Base-by-base conservation (phyloP, 2,113 vertebrate species). In the Myotis yumanensis region DNA sequence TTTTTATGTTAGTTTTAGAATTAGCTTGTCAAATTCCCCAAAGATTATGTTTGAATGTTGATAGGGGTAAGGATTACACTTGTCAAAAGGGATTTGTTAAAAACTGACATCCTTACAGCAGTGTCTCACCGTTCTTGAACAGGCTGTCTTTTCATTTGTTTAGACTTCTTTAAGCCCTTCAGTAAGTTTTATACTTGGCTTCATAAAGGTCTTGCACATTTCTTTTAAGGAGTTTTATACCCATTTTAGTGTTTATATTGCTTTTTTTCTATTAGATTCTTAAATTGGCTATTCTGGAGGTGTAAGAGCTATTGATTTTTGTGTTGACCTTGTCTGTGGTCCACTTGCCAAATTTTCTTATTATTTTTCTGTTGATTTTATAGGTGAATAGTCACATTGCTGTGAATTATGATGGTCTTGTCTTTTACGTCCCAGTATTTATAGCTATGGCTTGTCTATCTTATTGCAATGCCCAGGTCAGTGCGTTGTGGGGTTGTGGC, bases 101-200 rank as follows among this genome's bases (percentile, higher is more conserved):
- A 77, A 93, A 52, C 23, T 32, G 80, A 66, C 69, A 40, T 32
- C 81, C 94, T 80, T 81, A 84, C 43, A 84, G 7, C 59, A 43
- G 12, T 16, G 37, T 68, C 51, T 80, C 9, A 28, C 28, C n/a
- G 7, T 91, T 95, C 64, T 68, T 17, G 32, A 7, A 17, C 64
- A 68, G 64, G 7, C 28, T 18, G 1, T 18, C 76, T 81, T 89
- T 72, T 81, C 23, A 54, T 81, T 94, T 86, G 89, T 93, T 86
- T 25, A 81, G 35, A 28, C 84, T 90, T 73, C 52, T 89, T 93
- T 93, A 73, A 91, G n/a, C 84, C 88, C 64, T 91, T 96, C 25
- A 62, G 57, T 90, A 72, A 95, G 90, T 93, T 92, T 97, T 94
- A 94, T 66, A 83, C 86, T 84, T 85, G 68, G 79, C 75, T 95